A percentile compares a stretch with the other conserved stretches of the same genome.
Evolutionary conservation across 2,797 vertebrate genomes (phyloP).

Genomic region (Champsocephalus gunnari): DNA sequence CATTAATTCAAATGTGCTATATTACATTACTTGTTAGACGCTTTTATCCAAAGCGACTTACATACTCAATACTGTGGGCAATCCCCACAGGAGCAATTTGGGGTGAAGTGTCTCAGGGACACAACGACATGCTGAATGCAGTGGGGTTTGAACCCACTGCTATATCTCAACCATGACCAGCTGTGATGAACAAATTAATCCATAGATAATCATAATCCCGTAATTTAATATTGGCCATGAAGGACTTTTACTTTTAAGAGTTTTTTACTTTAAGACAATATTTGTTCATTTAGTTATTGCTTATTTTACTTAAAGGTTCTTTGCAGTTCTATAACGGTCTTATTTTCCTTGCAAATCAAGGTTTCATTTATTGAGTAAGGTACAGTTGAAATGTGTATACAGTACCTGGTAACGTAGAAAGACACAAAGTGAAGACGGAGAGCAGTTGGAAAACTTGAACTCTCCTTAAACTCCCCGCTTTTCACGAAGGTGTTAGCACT

Average conservation of each 20-base stretch:
- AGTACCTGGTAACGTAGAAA: background rate
- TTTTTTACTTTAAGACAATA: background rate
- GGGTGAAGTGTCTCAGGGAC: no score
- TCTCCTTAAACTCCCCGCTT: conserved; percentile 19
- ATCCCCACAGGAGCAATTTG: no score
- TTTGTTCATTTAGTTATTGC: background rate
- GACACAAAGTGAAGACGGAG: background rate
- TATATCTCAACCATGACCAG: no score
- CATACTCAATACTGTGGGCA: no score
- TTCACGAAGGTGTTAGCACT: conserved; percentile 5
- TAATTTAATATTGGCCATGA: no score
- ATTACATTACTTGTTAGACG: no score
- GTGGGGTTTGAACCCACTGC: no score
- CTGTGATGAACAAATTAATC: no score
- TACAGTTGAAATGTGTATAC: background rate
- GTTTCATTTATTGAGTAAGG: background rate
- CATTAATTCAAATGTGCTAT: no score
- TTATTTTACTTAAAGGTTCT: background rate
- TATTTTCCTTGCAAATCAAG: conserved; percentile 3
- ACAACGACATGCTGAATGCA: no score
- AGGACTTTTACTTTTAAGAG: background rate
- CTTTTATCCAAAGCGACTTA: no score
- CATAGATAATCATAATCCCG: no score
- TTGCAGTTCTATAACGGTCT: background rate
- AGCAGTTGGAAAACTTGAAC: conserved; percentile 6